phyloP scores from a whole-genome alignment of 2,888 invertebrate species.

The Drosophila flavopinicola region DNA sequence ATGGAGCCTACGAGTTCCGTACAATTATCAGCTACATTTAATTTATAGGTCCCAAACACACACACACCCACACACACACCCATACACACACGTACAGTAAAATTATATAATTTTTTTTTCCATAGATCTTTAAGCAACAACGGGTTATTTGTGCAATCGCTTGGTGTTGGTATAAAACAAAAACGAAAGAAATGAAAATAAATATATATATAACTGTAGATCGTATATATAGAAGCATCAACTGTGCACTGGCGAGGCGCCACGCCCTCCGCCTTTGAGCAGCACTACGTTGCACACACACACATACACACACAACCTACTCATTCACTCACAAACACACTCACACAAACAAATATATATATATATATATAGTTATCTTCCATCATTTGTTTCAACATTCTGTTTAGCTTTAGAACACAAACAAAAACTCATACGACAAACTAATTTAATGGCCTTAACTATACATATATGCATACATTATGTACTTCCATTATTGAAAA shows the following conservation, averaged over 20 bases:
- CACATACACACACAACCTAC: slow-evolving; percentile 6
- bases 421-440: slow-evolving; percentile 29
- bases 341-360: slow-evolving; percentile 2
- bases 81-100: slow-evolving; percentile 19
- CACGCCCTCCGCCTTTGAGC: slow-evolving; percentile 7
- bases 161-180: slow-evolving; percentile 86
- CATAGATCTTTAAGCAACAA: slow-evolving; percentile 82
- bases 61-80: neutral
- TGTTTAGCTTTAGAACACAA: slow-evolving; percentile 42
- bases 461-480: slow-evolving; percentile 17
- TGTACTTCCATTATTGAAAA: slow-evolving; percentile 52
- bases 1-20: neutral
- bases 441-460: slow-evolving; percentile 44
- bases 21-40: slow-evolving; percentile 6
- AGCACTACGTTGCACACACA: slow-evolving; percentile 20
- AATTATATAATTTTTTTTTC: slow-evolving; percentile 50
- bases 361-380: slow-evolving; percentile 26
- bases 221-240: slow-evolving; percentile 1
- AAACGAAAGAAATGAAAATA: slow-evolving; percentile 45
- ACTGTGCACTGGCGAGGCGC: slow-evolving; percentile 17
- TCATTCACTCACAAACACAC: slow-evolving; percentile 15
- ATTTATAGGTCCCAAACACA: slow-evolving; percentile 8
- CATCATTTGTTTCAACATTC: slow-evolving; percentile 25
- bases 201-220: slow-evolving; percentile 16
- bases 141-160: slow-evolving; percentile 94